These are phyloP conservation scores for Adineta ricciae DNA, from an alignment of 2,888 invertebrate species.

Conservation along the genomic window DNA sequence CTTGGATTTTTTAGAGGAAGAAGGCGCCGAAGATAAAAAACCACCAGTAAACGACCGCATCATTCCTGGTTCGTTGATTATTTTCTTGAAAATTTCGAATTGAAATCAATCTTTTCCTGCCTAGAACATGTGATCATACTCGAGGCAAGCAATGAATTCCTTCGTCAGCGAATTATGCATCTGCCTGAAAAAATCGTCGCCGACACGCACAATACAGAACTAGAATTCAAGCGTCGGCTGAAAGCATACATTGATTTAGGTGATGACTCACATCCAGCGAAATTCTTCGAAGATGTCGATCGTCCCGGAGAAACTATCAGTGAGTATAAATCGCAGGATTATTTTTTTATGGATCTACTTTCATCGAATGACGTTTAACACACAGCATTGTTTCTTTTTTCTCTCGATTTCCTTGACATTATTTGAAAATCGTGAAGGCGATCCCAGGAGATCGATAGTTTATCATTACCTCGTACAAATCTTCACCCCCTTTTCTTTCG, in stretches of 20 bases:
- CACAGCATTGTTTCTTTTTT: no score
- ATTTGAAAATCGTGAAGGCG: no score
- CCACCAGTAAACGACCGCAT: constrained; percentile 21
- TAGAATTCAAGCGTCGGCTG: constrained; percentile 45
- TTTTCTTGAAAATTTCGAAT: no score
- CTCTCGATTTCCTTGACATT: no score
- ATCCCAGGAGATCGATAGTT: no score
- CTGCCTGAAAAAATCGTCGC: constrained; percentile 45
- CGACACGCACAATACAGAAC: constrained; percentile 50
- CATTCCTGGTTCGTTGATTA: neutral
- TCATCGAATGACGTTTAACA: no score
- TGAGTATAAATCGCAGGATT: constrained; percentile 30
- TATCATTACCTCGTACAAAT: no score
- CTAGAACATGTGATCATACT: constrained; percentile 40
- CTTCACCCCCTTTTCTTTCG: no score
- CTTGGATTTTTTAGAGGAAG: constrained; percentile 10
- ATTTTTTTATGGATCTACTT: no score
- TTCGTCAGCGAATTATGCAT: constrained; percentile 46
- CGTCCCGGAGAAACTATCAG: constrained; percentile 56
- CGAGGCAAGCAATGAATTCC: constrained; percentile 43
- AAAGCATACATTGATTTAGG: constrained; percentile 42
- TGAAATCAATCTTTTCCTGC: neutral
- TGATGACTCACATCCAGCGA: constrained; percentile 58
- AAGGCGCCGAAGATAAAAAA: constrained; percentile 20
- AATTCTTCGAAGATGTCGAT: constrained; percentile 66